These are phyloP conservation scores for Leuciscus idus DNA, from an alignment of 2,113 vertebrate genomes.

Conservation along the genomic window DNA sequence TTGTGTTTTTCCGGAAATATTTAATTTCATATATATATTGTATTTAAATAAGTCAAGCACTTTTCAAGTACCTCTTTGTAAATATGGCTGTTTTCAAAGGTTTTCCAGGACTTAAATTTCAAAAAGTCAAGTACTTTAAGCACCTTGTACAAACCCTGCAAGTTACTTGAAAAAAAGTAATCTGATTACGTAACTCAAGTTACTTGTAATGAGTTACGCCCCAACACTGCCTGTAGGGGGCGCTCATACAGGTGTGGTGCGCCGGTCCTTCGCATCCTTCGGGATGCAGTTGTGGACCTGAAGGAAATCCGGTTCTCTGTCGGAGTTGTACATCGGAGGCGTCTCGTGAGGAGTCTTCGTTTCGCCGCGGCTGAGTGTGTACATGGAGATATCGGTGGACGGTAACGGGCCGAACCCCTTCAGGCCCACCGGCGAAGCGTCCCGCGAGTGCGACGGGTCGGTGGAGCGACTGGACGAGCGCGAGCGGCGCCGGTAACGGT, in stretches of 20 bases:
- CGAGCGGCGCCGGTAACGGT: constrained; percentile 93
- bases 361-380: constrained; percentile 84
- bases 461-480: constrained; percentile 97
- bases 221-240: constrained; percentile 51
- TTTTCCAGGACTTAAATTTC: too few species aligned
- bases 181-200: too few species aligned
- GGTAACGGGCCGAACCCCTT: constrained; percentile 94
- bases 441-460: constrained; percentile 94
- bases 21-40: too few species aligned
- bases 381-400: constrained; percentile 97
- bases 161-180: too few species aligned
- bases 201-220: too few species aligned
- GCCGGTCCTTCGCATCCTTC: constrained; percentile 96
- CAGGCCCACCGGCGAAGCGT: constrained; percentile 92
- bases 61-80: too few species aligned
- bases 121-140: too few species aligned
- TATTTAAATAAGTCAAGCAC: too few species aligned
- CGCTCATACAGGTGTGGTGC: constrained; percentile 95
- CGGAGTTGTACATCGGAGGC: constrained; percentile 95
- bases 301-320: constrained; percentile 97
- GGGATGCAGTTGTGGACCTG: constrained; percentile 98
- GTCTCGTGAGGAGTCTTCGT: constrained; percentile 86
- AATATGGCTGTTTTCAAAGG: too few species aligned
- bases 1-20: too few species aligned
- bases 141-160: too few species aligned